These are phyloP conservation scores for Cydia splendana DNA, from an alignment of 1,140 invertebrate genomes.

Conservation along the genomic window DNA sequence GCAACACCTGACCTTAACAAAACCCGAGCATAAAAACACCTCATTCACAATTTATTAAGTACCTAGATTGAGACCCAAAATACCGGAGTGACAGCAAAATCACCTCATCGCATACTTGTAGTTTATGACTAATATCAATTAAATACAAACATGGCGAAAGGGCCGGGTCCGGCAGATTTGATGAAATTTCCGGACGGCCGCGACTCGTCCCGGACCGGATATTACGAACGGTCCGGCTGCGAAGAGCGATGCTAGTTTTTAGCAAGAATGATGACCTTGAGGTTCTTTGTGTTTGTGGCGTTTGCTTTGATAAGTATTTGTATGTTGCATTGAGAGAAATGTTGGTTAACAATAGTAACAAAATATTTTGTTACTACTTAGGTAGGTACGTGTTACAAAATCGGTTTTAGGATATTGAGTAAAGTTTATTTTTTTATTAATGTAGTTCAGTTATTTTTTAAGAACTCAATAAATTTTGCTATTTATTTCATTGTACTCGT, in stretches of 20 bases:
- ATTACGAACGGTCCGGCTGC: constrained; percentile 38
- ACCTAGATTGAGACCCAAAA: background rate
- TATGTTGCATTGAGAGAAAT: background rate
- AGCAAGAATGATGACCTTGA: background rate
- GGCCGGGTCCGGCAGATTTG: constrained; percentile 40
- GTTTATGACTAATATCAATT: constrained; percentile 3
- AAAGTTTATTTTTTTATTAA: too few relatives aligned
- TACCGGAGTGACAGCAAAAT: background rate
- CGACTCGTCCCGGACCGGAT: constrained; percentile 42
- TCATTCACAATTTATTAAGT: background rate
- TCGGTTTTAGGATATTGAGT: too few relatives aligned
- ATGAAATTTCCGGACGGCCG: constrained; percentile 47
- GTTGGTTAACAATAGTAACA: background rate
- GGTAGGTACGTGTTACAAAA: too few relatives aligned
- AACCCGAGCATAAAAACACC: too few relatives aligned
- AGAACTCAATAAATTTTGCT: too few relatives aligned
- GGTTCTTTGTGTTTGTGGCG: too few relatives aligned
- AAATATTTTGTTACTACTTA: too few relatives aligned
- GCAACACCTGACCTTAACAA: too few relatives aligned
- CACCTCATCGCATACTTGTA: background rate
- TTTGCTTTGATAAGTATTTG: background rate
- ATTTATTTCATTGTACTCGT: too few relatives aligned
- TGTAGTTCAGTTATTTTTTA: too few relatives aligned
- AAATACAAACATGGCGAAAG: constrained; percentile 1
- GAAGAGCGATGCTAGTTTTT: constrained; percentile 5